Base-by-base conservation (phyloP, 1,140 invertebrate species). In the Maniola jurtina region DNA sequence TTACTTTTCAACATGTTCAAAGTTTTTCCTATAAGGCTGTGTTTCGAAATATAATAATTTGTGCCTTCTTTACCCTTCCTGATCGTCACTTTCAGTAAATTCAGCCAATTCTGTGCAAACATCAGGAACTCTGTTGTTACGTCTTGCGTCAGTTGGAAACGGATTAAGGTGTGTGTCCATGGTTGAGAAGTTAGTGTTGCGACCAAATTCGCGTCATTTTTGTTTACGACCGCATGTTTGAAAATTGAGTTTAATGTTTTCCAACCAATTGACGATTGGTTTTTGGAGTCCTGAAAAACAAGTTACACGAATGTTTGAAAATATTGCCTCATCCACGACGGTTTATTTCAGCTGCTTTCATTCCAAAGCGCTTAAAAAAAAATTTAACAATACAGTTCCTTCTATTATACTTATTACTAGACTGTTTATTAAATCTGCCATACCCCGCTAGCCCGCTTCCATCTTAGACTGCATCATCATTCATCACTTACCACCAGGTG, bases 201-300 rank as follows among this genome's bases (percentile, higher is more conserved):
- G 0, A 89, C 77, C 9, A 90, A 54, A 45, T 80, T 83, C 2
- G 77, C 64, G 54, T 89, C 84, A 34, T 82, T 83, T 70, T 80
- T 86, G 11, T 75, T 70, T 0, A 80, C 55, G 11, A 90, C 81
- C 2, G 84, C 81, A 61, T 90, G 73, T 70, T 82, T 88, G 61
- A 86, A 89, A 40, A 90, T 79, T 2, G 86, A 75, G 64, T 75
- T 81, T 10, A 90, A 64, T 0, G 84, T 81, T 73, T 86, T 88
- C 88, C 88, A 90, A 16, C 81, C 86, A 6, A 70, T 75, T 55
- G 78, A 65, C 13, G 80, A 75, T 70, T 86, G 84, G 34, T 74
- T 75, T 70, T 81, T 76, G 0, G 79, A 79, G 48, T 89, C 79
- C 86, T 88, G 65, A 55, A 5, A 64, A 16, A 54, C 42, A 52